Percentiles rank a stretch among this genome's conserved stretches.
Conservation (phyloP, 2,888 invertebrate genomes). For the Parelbella ahira region DNA sequence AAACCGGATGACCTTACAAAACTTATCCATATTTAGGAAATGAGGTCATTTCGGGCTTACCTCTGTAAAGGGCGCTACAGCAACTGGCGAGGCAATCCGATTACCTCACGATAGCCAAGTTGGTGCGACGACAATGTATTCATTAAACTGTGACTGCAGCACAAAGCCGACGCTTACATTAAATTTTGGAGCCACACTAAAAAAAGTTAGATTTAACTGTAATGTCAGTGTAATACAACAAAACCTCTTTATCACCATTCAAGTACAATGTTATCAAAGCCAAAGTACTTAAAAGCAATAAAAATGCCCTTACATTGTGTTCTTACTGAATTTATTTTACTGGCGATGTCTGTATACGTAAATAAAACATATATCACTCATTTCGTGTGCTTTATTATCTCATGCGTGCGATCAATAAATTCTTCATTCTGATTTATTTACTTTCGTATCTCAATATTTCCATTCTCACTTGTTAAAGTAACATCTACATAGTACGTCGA, state of each 20-base stretch:
- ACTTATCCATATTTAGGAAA: slow-evolving; percentile 70
- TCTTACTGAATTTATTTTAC: too few species aligned
- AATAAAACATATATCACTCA: slow-evolving; percentile 5
- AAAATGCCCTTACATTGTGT: too few species aligned
- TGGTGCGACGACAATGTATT: slow-evolving; percentile 38
- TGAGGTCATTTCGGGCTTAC: slow-evolving; percentile 60
- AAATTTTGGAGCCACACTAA: slow-evolving; percentile 15
- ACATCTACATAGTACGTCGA: slow-evolving; percentile 6
- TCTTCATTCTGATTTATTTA: slow-evolving; percentile 21
- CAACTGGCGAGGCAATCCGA: slow-evolving; percentile 56
- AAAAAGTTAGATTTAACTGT: slow-evolving; percentile 14
- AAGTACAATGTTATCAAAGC: too few species aligned
- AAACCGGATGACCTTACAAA: slow-evolving; percentile 56
- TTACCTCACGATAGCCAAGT: slow-evolving; percentile 49
- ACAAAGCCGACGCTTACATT: slow-evolving; percentile 21
- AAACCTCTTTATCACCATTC: too few species aligned
- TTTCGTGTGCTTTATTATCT: slow-evolving; percentile 12
- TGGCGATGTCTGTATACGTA: slow-evolving; percentile 3
- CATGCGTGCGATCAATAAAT: slow-evolving; percentile 19
- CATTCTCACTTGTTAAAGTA: slow-evolving; percentile 8
- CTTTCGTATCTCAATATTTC: slow-evolving; percentile 15
- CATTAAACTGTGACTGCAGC: slow-evolving; percentile 34
- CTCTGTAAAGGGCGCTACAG: slow-evolving; percentile 47
- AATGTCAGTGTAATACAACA: too few species aligned
- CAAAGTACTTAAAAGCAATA: too few species aligned